phyloP scores from a whole-genome alignment of 2,888 invertebrate genomes.

The Nomada ruficornis region DNA sequence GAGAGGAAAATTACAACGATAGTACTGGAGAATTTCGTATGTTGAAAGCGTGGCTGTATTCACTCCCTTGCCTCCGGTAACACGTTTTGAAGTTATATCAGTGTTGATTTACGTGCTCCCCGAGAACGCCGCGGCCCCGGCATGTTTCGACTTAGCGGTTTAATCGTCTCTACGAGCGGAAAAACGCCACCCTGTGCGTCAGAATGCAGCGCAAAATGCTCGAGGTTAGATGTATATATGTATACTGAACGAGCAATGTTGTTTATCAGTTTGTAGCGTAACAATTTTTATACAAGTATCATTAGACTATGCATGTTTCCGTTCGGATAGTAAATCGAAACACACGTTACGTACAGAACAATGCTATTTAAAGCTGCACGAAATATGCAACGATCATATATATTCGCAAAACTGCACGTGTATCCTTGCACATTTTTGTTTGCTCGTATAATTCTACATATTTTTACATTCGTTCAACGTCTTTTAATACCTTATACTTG shows the following conservation, averaged over 20 bases:
- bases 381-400: neutral
- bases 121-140: slow-evolving; percentile 53
- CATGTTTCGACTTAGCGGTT: slow-evolving; percentile 67
- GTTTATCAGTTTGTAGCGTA: too few relatives aligned
- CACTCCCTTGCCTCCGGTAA: slow-evolving; percentile 20
- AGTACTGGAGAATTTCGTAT: slow-evolving; percentile 21
- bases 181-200: neutral
- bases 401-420: neutral
- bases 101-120: slow-evolving; percentile 72
- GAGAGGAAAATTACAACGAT: slow-evolving; percentile 45
- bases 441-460: neutral
- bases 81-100: slow-evolving; percentile 34
- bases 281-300: too few relatives aligned
- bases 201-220: neutral
- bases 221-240: too few relatives aligned
- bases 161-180: slow-evolving; percentile 65
- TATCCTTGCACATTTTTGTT: too few relatives aligned
- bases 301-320: neutral
- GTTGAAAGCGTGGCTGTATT: slow-evolving; percentile 28
- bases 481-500: neutral
- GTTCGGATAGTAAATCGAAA: neutral
- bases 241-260: too few relatives aligned
- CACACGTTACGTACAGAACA: neutral
- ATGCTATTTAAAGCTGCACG: neutral
- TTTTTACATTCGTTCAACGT: neutral